Evolutionary conservation across 2,888 invertebrate species (phyloP), one percentile per base, ranked within the genome.

Genomic region (Aphrophora alni): DNA sequence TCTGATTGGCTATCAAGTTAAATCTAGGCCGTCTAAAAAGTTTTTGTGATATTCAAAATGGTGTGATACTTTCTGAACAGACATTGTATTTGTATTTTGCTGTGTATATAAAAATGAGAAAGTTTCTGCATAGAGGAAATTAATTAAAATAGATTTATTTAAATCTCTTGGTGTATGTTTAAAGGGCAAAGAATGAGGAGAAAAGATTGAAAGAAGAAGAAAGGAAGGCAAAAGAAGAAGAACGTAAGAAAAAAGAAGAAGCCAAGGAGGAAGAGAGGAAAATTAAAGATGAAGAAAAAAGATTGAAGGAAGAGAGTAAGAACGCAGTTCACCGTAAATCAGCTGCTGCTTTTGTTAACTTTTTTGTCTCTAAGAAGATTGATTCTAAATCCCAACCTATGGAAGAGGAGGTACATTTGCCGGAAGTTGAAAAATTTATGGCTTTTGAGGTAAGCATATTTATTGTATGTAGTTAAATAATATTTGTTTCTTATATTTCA

Each of bases 221-320:
- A 87, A 91, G 87, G 87, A 88, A 87, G 87, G 92, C 88, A 84
- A 87, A 88, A 75, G 89, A 89, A 84, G 87, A 90, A 80, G 90
- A 89, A 33, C 89, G 88, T 83, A 89, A 89, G 81, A 89, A 90
- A 83, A 90, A 90, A 83, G 88, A 88, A 27, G 89, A 88, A 44
- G 92, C 89, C 93, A 85, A 94, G 94, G 83, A 83, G 80, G 80
- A 83, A 59, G 78, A 80, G 51, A 83, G 82, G 75, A 83, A 83
- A 81, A 82, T 82, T 69, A 80, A 83, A 77, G 82, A 93, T 84
- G 94, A 95, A 86, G 94, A 94, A 84, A 95, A 95, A 86, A 93
- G 93, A 0, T 94, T 94, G 0, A 93, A 93, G 77, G 94, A 93
- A 5, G 83, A 84, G 81, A 78, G 82, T 26, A 81, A 82, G 72